Evolutionary conservation across 2,113 vertebrate genomes (phyloP).

Genomic region (Marmota monax): DNA sequence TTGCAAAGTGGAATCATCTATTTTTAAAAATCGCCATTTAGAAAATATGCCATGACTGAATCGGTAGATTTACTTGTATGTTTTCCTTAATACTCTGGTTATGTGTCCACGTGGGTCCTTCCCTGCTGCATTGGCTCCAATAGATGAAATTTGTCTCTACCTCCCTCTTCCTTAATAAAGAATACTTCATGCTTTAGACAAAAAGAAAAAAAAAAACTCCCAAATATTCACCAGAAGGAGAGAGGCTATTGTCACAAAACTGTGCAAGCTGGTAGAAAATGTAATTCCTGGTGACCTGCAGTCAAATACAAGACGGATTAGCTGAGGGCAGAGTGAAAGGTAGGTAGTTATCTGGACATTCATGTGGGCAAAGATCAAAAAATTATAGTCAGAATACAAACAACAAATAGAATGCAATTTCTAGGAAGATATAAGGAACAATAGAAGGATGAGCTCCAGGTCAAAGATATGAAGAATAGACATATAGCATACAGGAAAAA

Average conservation of each 20-base stretch:
- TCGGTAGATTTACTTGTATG: not conserved
- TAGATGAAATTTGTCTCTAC: not conserved
- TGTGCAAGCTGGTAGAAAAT: not conserved
- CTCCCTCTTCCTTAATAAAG: not conserved
- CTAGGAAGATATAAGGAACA: not conserved
- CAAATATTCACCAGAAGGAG: not conserved
- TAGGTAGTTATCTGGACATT: not conserved
- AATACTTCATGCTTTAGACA: not conserved
- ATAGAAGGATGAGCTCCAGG: not conserved
- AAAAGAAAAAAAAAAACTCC: not conserved
- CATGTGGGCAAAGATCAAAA: not conserved
- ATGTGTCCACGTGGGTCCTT: not conserved
- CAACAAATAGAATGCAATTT: not conserved
- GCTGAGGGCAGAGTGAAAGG: not conserved
- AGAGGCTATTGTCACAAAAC: not conserved
- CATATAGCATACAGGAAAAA: not conserved
- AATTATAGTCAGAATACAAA: not conserved
- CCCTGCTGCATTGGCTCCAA: not conserved
- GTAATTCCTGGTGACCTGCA: not conserved
- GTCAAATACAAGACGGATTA: not conserved
- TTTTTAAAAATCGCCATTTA: constrained; percentile 1
- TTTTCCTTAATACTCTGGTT: not conserved
- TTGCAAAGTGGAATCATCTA: not conserved
- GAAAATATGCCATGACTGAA: not conserved
- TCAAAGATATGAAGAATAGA: rapidly evolving